Evolutionary conservation across 2,888 invertebrate genomes (phyloP), one percentile per base, ranked within the genome.

Genomic region (Catotricha subobsoleta): DNA sequence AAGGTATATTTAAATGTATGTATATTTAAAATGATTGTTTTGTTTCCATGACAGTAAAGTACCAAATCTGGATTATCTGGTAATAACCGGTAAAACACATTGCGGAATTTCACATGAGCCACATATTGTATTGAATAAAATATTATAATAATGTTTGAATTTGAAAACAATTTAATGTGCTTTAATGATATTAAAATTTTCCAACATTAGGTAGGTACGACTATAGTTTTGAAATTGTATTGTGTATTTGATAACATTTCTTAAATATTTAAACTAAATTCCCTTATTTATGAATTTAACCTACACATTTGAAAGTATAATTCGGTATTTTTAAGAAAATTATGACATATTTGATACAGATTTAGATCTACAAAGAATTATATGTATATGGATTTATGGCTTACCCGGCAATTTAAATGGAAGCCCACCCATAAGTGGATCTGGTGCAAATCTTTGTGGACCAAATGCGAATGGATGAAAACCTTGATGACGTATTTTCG

Each of bases 391-490:
- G 6, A 30, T 30, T 5, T 30, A 15, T 36, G 18, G 60, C 69
- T 74, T 69, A 86, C 86, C 86, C 63, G 81, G 80, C 52, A 87
- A 67, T 67, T 86, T 87, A 64, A 86, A 86, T 49, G 84, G 82
- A 56, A 87, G 62, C 15, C 75, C 72, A 13, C 76, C 77, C 64
- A 77, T 76, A 43, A 80, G 64, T 3, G 82, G 82, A 60, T 86
- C 86, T 41, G 83, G 79, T 36, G 79, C 79, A 59, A 86, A 86
- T 47, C 82, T 71, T 49, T 77, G 69, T 25, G 84, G 83, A 44
- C 84, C 86, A 59, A 86, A 86, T 54, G 84, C 86, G 64, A 84
- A 87, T 44, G 86, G 86, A 65, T 86, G 86, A 63, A 86, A 86
- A 47, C 80, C 79, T 55, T 82, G 84, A 59, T 86, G 86, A 46